Evolutionary conservation across 2,113 vertebrate species (phyloP), one percentile per base, ranked within the genome.

Genomic region (Cricetomys ansorgei): DNA sequence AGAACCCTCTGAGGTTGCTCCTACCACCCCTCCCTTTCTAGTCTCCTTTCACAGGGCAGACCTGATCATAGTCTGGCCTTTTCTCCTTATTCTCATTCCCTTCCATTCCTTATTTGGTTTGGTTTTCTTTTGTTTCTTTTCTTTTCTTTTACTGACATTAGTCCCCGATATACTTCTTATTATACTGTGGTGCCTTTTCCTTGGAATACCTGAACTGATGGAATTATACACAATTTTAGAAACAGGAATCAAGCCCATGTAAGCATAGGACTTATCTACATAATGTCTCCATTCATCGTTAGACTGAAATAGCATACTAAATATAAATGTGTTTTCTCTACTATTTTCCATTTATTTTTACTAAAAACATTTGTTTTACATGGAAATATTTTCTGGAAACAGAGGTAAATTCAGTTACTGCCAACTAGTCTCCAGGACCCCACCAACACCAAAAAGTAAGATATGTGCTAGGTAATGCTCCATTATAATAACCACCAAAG

Each of bases 341-440:
- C 25, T 69, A 34, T 31, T 57, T 93, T 91, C 31, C 53, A 57
- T 62, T 73, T 80, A 73, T 96, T 96, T 94, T 91, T 59, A 16
- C 40, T 76, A 67, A 29, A 88, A 92, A 73, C 50, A 12, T 83
- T 88, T 70, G 2, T 62, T 25, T 84, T 50, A 43, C 34, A 29
- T 55, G 84, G 43, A 88, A 83, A 15, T 50, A 15, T 80, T 48
- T 83, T 69, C 34, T 70, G 45, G 75, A 88, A 88, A 92, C 23
- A 53, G 72, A 87, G 29, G n/a, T 85, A 64, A 31, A 29, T 50
- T 87, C n/a, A 69, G 27, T 86, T 83, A 69, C 87, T 79, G 53
- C 55, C 75, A 70, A 70, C 27, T 37, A 75, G 10, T 19, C 15
- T 64, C 25, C 13, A 10, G 43, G 57, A 43, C 23, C 45, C 11